Conservation (phyloP, 2,888 invertebrate species). For the Protodeltote pygarga region DNA sequence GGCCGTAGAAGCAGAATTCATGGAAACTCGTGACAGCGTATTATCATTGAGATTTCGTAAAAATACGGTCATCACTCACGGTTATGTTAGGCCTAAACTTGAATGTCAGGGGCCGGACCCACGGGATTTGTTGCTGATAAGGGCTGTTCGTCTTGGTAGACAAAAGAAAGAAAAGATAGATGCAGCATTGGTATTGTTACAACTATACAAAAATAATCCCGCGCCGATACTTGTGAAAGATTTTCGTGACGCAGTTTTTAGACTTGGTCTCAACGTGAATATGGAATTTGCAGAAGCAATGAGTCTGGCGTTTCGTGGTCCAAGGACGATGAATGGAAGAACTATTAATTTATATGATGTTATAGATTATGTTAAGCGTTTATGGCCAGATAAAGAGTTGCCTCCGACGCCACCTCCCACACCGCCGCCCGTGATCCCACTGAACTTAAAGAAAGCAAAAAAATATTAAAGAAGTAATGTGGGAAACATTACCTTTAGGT, state of each 20-base stretch:
- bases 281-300: slow-evolving; percentile 53
- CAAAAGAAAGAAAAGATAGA: slow-evolving; percentile 57
- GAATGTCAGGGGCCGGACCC: slow-evolving; percentile 40
- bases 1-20: slow-evolving; percentile 54
- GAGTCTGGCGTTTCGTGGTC: slow-evolving; percentile 52
- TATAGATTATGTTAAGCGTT: slow-evolving; percentile 59
- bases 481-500: slow-evolving; percentile 1
- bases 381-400: slow-evolving; percentile 64
- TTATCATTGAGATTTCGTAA: slow-evolving; percentile 39
- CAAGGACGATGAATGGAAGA: slow-evolving; percentile 45
- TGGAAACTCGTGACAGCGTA: slow-evolving; percentile 34
- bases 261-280: slow-evolving; percentile 48
- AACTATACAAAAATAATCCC: slow-evolving; percentile 34
- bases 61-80: slow-evolving; percentile 54
- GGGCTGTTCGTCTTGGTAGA: slow-evolving; percentile 54
- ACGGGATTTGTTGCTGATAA: slow-evolving; percentile 55
- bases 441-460: slow-evolving; percentile 26
- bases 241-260: slow-evolving; percentile 43
- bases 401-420: slow-evolving; percentile 59
- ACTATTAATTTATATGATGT: slow-evolving; percentile 40
- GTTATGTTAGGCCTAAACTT: slow-evolving; percentile 44
- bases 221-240: slow-evolving; percentile 33
- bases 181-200: slow-evolving; percentile 50
- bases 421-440: slow-evolving; percentile 8
- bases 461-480: slow-evolving; percentile 34